phyloP scores from a whole-genome alignment of 2,888 invertebrate species.

The Agrilus biguttatus region DNA sequence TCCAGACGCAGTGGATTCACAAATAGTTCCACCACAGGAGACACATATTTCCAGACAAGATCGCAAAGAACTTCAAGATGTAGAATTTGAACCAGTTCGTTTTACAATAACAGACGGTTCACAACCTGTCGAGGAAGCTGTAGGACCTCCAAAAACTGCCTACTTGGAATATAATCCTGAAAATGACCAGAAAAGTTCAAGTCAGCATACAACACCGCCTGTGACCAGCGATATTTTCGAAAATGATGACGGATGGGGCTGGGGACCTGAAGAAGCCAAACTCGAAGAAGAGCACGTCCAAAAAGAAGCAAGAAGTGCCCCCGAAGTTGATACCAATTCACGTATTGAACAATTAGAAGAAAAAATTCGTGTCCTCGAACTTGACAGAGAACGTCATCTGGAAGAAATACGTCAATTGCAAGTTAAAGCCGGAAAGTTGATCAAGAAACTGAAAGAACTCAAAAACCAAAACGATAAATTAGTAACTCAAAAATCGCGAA shows the following conservation, averaged over 20 bases:
- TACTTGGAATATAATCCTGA: conserved; percentile 22
- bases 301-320: conserved; percentile 12
- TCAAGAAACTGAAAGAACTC: conserved; percentile 73
- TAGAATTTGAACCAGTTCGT: conserved; percentile 12
- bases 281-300: conserved; percentile 33
- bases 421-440: conserved; percentile 59
- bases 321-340: conserved; percentile 14
- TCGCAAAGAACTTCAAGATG: conserved; percentile 6
- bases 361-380: conserved; percentile 41
- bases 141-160: conserved; percentile 17
- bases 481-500: conserved; percentile 30
- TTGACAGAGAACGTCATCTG: conserved; percentile 40
- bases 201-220: not conserved
- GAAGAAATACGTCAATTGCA: conserved; percentile 50
- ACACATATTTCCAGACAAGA: conserved; percentile 7
- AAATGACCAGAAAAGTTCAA: conserved; percentile 1
- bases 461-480: conserved; percentile 53
- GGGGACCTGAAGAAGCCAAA: conserved; percentile 38
- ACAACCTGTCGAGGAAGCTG: conserved; percentile 15
- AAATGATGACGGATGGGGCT: conserved; percentile 48
- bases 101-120: conserved; percentile 6
- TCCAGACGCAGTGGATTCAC: conserved; percentile 2
- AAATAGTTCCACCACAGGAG: conserved; percentile 7
- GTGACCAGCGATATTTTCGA: conserved; percentile 20
- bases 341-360: conserved; percentile 40